Evolutionary conservation across 2,113 vertebrate genomes (phyloP).

Genomic region (Perca schrenkii): DNA sequence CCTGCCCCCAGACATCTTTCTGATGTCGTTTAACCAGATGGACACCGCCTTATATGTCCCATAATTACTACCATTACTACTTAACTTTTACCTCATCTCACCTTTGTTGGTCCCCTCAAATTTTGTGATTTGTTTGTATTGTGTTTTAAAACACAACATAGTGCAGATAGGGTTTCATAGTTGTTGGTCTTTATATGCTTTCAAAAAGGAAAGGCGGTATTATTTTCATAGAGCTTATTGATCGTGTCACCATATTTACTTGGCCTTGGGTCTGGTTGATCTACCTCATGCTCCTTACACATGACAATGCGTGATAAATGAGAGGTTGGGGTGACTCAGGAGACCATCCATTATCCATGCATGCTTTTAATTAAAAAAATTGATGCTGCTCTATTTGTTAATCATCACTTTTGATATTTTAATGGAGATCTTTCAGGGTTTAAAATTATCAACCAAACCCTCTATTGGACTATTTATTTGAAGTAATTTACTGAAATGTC

Average conservation of each 20-base stretch:
- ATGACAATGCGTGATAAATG: constrained; percentile 67
- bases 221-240: constrained; percentile 47
- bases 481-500: background rate
- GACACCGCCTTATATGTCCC: background rate
- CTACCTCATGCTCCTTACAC: constrained; percentile 60
- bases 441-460: background rate
- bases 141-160: background rate
- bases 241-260: constrained; percentile 41
- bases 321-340: constrained; percentile 52
- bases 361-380: constrained; percentile 3
- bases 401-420: constrained; percentile 10
- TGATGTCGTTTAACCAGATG: constrained; percentile 6
- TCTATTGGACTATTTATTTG: background rate
- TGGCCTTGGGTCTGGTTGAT: constrained; percentile 35
- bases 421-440: constrained; percentile 15
- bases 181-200: constrained; percentile 13
- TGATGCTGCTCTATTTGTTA: constrained; percentile 32
- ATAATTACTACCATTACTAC: no score
- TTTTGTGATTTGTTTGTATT: background rate
- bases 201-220: constrained; percentile 11
- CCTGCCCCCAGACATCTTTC: background rate
- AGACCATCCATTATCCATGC: constrained; percentile 56
- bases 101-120: background rate
- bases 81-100: background rate
- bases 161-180: background rate